Conservation (phyloP, 1,140 invertebrate genomes). For the Araneus ventricosus region DNA sequence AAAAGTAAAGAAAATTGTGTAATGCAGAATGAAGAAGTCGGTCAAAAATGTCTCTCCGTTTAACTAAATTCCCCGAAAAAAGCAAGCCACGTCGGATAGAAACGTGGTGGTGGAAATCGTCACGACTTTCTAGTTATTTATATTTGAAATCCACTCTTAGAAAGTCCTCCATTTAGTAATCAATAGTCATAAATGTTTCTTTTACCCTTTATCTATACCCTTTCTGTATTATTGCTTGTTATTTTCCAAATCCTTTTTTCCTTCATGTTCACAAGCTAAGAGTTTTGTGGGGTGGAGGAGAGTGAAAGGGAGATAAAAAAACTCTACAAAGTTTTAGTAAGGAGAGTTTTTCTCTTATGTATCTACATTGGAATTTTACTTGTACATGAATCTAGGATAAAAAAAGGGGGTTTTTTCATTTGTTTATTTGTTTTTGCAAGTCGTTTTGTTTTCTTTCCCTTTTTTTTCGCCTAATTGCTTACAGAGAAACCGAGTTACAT, state of each 20-base stretch:
- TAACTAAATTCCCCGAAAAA: background rate
- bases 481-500: background rate
- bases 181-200: constrained; percentile 44
- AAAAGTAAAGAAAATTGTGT: background rate
- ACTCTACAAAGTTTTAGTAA: constrained; percentile 43
- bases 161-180: constrained; percentile 66
- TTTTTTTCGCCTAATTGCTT: constrained; percentile 8
- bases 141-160: constrained; percentile 68
- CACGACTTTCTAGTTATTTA: constrained; percentile 48
- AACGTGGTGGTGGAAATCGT: background rate
- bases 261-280: constrained; percentile 26
- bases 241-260: constrained; percentile 24
- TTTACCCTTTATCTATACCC: constrained; percentile 40
- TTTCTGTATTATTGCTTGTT: constrained; percentile 17
- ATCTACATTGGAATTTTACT: constrained; percentile 63
- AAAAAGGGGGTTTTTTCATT: background rate
- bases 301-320: background rate
- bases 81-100: background rate
- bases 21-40: background rate
- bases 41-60: background rate
- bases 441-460: background rate
- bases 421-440: constrained; percentile 24
- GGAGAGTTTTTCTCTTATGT: constrained; percentile 49
- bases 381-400: constrained; percentile 45
- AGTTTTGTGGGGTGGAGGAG: background rate